Base-by-base conservation (phyloP, 2,113 vertebrate species). In the Oostethus manadensis region DNA sequence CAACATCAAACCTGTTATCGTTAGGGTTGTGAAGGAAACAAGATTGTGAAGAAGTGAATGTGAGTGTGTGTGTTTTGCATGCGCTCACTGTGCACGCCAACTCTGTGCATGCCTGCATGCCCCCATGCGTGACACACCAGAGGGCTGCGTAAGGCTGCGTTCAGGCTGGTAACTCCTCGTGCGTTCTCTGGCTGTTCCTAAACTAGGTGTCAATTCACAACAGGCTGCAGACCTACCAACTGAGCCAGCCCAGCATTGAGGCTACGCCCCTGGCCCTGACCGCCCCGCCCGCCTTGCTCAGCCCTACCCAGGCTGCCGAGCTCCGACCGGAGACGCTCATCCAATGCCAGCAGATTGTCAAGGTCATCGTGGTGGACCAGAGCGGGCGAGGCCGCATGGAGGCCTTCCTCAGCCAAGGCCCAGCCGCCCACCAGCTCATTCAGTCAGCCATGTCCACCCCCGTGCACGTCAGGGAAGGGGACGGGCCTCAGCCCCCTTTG, bases 161-260 rank as follows among this genome's bases (percentile, higher is more conserved):
- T 92, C 94, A 92, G 95, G 94, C 90, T 94, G 90, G 93, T 97
- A 98, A 99, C 94, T 92, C 94, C 92, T 93, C 93, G 92, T 92
- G 93, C 95, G 90, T 88, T 97, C 96, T 98, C 91, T 98, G 97
- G 91, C 94, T 99, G 94, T 99, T 94, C 94, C 96, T 98, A 98
- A 99, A 98, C 94, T 99, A 99, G 97, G 97, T 99, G 93, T 99
- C 97, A 97, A 98, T 99, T 98, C 97, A 99, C 95, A 98, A 99
- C 95, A 99, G 97, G 96, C 97, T 98, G 93, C 95, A 97, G 94
- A 96, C 93, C 91, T 96, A 95, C 91, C 96, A 97, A 89, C 93
- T 88, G 85, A 84, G 84, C 73, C 87, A 78, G 79, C 84, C 87
- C 81, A 84, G 88, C 83, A 82, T 86, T 86, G 87, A 88, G 79